Conservation (phyloP, 2,888 invertebrate species). For the Tromatobia lineatoria region DNA sequence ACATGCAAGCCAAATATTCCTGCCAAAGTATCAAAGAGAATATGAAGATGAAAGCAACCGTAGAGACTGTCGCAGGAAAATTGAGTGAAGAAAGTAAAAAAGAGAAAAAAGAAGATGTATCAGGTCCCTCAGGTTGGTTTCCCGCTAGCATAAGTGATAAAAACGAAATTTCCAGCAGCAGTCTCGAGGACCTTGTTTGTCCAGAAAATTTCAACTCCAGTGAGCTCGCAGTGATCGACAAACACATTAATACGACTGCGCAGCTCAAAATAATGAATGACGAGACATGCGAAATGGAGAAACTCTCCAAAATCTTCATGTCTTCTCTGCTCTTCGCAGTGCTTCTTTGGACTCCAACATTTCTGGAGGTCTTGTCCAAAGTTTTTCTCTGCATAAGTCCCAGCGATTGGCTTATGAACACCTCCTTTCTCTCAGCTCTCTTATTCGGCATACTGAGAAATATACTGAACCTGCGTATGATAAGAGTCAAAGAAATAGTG, state of each 20-base stretch:
- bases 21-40: constrained; percentile 66
- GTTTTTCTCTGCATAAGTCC: constrained; percentile 73
- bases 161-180: constrained; percentile 21
- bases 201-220: not conserved
- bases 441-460: constrained; percentile 75
- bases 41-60: constrained; percentile 63
- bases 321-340: constrained; percentile 73
- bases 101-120: constrained; percentile 1
- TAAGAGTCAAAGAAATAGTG: constrained; percentile 68
- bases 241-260: not conserved
- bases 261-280: constrained; percentile 54
- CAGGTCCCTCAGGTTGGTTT: constrained; percentile 55
- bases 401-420: constrained; percentile 75
- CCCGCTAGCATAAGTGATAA: constrained; percentile 7
- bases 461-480: constrained; percentile 75
- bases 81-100: not conserved
- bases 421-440: constrained; percentile 73
- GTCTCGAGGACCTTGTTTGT: constrained; percentile 43
- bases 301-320: constrained; percentile 68
- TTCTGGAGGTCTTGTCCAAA: constrained; percentile 74
- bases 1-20: constrained; percentile 65
- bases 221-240: not conserved
- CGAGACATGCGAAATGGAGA: constrained; percentile 64
- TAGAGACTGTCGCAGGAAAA: constrained; percentile 3
- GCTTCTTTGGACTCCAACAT: constrained; percentile 79